These are phyloP conservation scores for Coregonus sp. DNA, from an alignment of 2,797 vertebrate genomes.

Conservation along the genomic window DNA sequence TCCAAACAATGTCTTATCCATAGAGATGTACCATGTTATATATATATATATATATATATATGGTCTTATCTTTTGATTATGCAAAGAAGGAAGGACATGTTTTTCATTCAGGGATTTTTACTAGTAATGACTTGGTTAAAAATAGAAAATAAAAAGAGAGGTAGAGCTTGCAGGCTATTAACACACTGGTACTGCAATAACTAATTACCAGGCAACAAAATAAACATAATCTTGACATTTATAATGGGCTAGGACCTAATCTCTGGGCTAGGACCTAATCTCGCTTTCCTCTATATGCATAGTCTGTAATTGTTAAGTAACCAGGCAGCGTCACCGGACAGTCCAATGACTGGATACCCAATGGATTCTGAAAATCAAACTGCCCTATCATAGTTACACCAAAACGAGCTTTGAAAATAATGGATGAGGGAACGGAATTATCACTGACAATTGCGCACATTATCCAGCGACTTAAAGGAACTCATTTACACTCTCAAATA, in stretches of 20 bases:
- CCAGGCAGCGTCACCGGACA: slow-evolving; percentile 33
- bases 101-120: too few species aligned
- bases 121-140: too few species aligned
- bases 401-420: slow-evolving; percentile 51
- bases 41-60: too few species aligned
- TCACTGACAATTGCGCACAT: slow-evolving; percentile 86
- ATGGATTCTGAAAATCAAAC: neutral
- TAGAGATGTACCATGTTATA: too few species aligned
- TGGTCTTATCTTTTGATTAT: too few species aligned
- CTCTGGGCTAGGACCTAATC: slow-evolving; percentile 52
- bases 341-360: slow-evolving; percentile 30
- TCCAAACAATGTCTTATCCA: neutral
- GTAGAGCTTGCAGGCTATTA: too few species aligned
- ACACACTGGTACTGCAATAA: too few species aligned
- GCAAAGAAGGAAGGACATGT: too few species aligned
- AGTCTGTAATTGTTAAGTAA: slow-evolving; percentile 70
- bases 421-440: slow-evolving; percentile 83
- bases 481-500: slow-evolving; percentile 87
- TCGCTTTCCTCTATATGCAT: slow-evolving; percentile 58
- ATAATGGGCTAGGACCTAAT: slow-evolving; percentile 61
- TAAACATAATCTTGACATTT: neutral
- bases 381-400: neutral
- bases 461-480: slow-evolving; percentile 88
- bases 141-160: too few species aligned
- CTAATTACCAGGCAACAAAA: neutral